Conservation (phyloP, 2,888 invertebrate species). For the Autographa gamma region DNA sequence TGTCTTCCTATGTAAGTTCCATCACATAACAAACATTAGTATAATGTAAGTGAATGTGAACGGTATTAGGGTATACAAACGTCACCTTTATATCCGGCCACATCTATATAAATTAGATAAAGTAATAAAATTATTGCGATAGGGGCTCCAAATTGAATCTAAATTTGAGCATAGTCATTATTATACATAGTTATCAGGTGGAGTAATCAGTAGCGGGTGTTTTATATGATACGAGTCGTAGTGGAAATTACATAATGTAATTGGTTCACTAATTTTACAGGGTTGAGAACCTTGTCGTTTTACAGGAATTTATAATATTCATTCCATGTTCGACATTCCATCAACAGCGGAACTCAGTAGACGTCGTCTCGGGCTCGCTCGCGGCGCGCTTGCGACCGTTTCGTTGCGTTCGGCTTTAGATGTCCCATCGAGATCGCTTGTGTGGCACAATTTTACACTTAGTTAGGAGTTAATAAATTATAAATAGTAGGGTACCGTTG, state of each 20-base stretch:
- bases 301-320: slow-evolving; percentile 76
- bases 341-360: slow-evolving; percentile 56
- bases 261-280: slow-evolving; percentile 71
- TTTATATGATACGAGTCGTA: slow-evolving; percentile 79
- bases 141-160: slow-evolving; percentile 75
- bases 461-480: slow-evolving; percentile 86
- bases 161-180: slow-evolving; percentile 73
- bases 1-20: slow-evolving; percentile 88
- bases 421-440: slow-evolving; percentile 79
- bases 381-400: slow-evolving; percentile 58
- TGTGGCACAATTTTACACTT: slow-evolving; percentile 87
- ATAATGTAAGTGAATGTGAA: slow-evolving; percentile 69
- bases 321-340: slow-evolving; percentile 71
- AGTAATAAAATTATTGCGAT: slow-evolving; percentile 73
- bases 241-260: slow-evolving; percentile 70
- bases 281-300: slow-evolving; percentile 77
- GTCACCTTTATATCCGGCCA: slow-evolving; percentile 82
- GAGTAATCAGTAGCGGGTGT: slow-evolving; percentile 75
- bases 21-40: slow-evolving; percentile 74
- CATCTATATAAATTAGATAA: slow-evolving; percentile 77
- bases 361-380: slow-evolving; percentile 34
- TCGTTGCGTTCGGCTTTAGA: slow-evolving; percentile 74
- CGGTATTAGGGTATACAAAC: slow-evolving; percentile 78
- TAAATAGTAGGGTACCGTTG: slow-evolving; percentile 80
- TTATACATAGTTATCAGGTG: slow-evolving; percentile 70